Evolutionary conservation across 2,888 invertebrate species (phyloP).

Genomic region (Protonemura montana): DNA sequence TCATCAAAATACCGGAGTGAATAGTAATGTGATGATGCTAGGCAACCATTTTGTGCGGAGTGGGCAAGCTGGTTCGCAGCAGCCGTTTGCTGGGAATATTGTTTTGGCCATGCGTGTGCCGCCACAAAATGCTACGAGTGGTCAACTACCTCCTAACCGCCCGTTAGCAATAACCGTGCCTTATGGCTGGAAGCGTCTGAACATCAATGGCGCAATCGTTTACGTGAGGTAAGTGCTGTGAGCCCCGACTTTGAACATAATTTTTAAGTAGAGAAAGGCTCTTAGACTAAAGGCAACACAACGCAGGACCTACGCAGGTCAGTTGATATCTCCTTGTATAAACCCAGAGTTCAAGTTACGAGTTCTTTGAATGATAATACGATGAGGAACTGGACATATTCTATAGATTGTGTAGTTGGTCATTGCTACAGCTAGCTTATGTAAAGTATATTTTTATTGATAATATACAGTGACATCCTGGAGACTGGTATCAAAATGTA

Average conservation of each 20-base stretch:
- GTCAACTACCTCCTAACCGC: conserved; percentile 46
- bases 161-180: conserved; percentile 67
- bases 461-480: conserved; percentile 10
- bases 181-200: conserved; percentile 79
- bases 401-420: too few relatives aligned
- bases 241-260: background rate
- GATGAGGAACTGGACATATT: background rate
- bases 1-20: conserved; percentile 39
- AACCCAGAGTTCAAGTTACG: too few relatives aligned
- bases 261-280: background rate
- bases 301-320: too few relatives aligned
- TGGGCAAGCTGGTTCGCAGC: conserved; percentile 44
- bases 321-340: too few relatives aligned
- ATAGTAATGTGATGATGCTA: conserved; percentile 48
- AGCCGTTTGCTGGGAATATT: conserved; percentile 48
- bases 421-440: too few relatives aligned
- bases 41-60: conserved; percentile 45
- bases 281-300: too few relatives aligned
- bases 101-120: conserved; percentile 50
- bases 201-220: conserved; percentile 74
- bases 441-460: conserved; percentile 25
- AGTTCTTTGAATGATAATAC: conserved; percentile 1
- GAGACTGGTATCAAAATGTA: background rate
- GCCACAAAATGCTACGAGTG: conserved; percentile 46
- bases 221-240: conserved; percentile 75